Conservation (phyloP, 2,888 invertebrate genomes). For the Euzophera pinguis region DNA sequence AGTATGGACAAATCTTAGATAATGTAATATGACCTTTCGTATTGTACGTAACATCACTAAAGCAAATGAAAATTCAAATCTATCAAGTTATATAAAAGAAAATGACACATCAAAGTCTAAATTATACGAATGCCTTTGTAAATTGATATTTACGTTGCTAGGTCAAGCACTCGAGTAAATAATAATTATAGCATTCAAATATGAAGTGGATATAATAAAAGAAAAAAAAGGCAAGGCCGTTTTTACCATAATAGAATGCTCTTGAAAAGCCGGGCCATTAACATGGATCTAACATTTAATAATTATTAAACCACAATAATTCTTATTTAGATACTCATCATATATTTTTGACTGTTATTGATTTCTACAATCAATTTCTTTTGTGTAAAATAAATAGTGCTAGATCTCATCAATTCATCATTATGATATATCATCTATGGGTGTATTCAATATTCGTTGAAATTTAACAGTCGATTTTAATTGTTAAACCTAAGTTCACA, state of each 20-base stretch:
- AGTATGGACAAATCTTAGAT: too few species aligned
- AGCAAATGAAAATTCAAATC: background rate
- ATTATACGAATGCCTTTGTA: slow-evolving; percentile 7
- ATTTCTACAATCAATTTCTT: background rate
- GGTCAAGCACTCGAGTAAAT: background rate
- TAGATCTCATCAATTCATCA: background rate
- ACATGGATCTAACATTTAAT: background rate
- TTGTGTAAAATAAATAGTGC: background rate
- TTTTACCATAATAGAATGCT: background rate
- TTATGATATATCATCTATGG: too few species aligned
- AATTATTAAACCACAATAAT: slow-evolving; percentile 1
- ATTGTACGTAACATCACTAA: background rate
- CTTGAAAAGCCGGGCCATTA: slow-evolving; percentile 8
- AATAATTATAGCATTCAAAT: slow-evolving; percentile 1
- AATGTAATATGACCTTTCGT: too few species aligned
- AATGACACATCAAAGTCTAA: background rate
- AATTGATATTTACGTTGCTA: background rate
- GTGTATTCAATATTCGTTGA: too few species aligned
- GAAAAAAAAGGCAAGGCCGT: slow-evolving; percentile 6
- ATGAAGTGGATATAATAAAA: background rate
- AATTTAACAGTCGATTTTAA: too few species aligned
- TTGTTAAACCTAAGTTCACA: background rate
- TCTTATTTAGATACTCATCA: slow-evolving; percentile 1
- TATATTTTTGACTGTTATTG: background rate
- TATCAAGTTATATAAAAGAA: background rate